Evolutionary conservation across 53 echinoderm and acorn worm genomes (phyloP), one percentile per base, ranked within the genome.

Genomic region (Henricia sp.): DNA sequence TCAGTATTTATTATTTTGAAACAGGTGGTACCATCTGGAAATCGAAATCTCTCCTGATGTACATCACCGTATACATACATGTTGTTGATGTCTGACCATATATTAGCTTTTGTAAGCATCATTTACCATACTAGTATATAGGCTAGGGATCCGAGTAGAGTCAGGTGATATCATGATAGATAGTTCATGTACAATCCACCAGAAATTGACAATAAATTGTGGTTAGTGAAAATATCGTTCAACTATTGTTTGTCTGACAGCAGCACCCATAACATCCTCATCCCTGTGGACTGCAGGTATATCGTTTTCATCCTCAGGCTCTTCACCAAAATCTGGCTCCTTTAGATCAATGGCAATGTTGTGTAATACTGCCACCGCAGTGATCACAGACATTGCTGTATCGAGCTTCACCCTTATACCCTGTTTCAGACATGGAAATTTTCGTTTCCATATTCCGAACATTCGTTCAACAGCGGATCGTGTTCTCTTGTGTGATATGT

Each of bases 401-500:
- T 78, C 19, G 6, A 39, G 80, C 16, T 23, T 58, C 80, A 58
- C 28, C 23, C 58, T 28, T 8, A n/a, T 78, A 14, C 28, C 63
- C 39, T 78, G 26, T 17, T 78, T 29, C 60, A 78, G 35, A 37
- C 63, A 63, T 20, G 37, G 43, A 35, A 63, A 78, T 58, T 37
- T 78, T 25, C 63, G 41, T 55, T 78, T 78, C 80, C 80, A 78
- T 39, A 30, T 27, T 12, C 80, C 58, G 41, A 78, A 36, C 23
- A 39, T 58, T 40, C 80, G 35, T 78, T 78, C 80, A 19, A 78
- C 42, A 4, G 37, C 23, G 20, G 35, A 58, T 38, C 63, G 35
- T 58, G 80, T 78, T 59, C 23, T 6, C 17, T 24, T 27, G 32
- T 82, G 39, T 21, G 46, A 13, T 55, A 21, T 50, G 29, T 82